Evolutionary conservation across 2,888 invertebrate genomes (phyloP), one percentile per base, ranked within the genome.

Genomic region (Crepidodera aurea): DNA sequence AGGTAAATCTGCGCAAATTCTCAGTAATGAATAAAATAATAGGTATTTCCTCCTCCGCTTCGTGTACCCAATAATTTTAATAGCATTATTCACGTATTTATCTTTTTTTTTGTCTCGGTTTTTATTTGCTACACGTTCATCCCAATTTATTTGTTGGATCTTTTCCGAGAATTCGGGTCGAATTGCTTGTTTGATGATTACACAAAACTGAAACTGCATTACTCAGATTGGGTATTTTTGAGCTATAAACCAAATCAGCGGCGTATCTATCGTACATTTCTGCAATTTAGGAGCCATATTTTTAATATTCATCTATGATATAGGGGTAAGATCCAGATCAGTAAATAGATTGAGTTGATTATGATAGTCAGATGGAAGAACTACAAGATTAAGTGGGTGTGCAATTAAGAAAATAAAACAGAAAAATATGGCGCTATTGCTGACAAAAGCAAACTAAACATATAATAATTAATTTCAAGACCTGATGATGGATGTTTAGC

Each of bases 11-110:
- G 39, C n/a, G 46, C 15, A 44, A 56, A 19, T 56, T 56, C 56
- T 46, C 37, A 39, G 60, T 60, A 54, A 54, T 54, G 37, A 48
- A 27, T 44, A 44, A 60, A 54, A 44, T 53, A 60, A 60, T 54
- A 42, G 60, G 60, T 39, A 54, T 60, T 60, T 54, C 60, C 60
- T 60, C 34, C 39, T 25, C 25, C 44, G n/a, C 27, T 55, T 40
- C 25, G 29, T 44, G 46, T 27, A 54, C 22, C 53, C 40, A 54
- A 40, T 55, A 55, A 61, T 60, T 54, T 29, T 48, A 25, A 40
- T 61, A 25, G 29, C 42, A 29, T 61, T 55, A 61, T 51, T 55
- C 60, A 55, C 37, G 60, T 50, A 40, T 34, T 12, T 27, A n/a
- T 42, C 16, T n/a, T 19, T 10, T 42, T 42, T n/a, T 13, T 42